A percentile compares a stretch with the other conserved stretches of the same genome.
Conservation (phyloP, 2,888 invertebrate species). For the Myathropa florea region DNA sequence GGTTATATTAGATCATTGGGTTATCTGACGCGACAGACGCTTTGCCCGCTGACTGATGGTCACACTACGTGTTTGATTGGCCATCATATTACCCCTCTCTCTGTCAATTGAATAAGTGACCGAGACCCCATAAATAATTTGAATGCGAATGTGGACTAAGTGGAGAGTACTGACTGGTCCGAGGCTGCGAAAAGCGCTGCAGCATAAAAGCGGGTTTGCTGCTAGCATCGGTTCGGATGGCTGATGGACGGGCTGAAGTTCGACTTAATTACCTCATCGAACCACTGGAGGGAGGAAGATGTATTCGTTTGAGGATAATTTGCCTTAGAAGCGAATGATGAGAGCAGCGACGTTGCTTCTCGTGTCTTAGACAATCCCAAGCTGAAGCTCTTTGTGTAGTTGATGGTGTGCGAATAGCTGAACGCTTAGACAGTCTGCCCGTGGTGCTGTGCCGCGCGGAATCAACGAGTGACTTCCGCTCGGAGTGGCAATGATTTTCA, state of each 20-base stretch:
- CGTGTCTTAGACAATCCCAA: constrained; percentile 20
- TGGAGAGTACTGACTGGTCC: not conserved
- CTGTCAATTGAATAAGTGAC: constrained; percentile 68
- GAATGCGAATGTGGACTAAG: constrained; percentile 11
- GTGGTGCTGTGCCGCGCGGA: constrained; percentile 24
- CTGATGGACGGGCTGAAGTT: constrained; percentile 20
- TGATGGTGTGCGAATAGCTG: not conserved
- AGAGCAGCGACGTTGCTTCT: not conserved
- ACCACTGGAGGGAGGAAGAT: not conserved
- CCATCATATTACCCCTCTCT: constrained; percentile 50
- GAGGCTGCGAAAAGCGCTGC: constrained; percentile 67
- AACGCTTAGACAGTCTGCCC: too few relatives aligned
- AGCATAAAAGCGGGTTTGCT: constrained; percentile 26
- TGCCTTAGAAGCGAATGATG: constrained; percentile 11
- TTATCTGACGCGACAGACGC: constrained; percentile 56
- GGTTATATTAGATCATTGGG: constrained; percentile 62
- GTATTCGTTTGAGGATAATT: constrained; percentile 10
- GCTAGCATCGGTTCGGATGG: not conserved
- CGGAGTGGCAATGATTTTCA: constrained; percentile 58
- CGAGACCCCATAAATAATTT: constrained; percentile 68
- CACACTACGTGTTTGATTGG: constrained; percentile 34
- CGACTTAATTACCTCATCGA: constrained; percentile 53
- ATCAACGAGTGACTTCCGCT: constrained; percentile 64
- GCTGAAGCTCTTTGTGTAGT: not conserved
- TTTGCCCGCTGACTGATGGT: constrained; percentile 34